These are phyloP conservation scores for Brachionus manjavacas DNA, from an alignment of 1,140 invertebrate genomes.

Conservation along the genomic window DNA sequence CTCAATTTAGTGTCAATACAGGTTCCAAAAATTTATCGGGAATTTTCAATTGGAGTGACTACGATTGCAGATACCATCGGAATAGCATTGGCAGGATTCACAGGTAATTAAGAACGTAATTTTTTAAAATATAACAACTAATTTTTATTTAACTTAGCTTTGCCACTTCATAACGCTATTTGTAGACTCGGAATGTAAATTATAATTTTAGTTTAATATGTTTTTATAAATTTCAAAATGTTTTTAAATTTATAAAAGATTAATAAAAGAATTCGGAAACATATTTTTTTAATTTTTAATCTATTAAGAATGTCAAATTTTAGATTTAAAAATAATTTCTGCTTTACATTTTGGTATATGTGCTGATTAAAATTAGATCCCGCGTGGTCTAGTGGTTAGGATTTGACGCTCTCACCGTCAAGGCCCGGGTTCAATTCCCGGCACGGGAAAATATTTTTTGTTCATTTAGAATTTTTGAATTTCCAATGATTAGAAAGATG, in stretches of 20 bases:
- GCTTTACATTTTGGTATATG: no score
- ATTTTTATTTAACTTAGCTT: conserved; percentile 54
- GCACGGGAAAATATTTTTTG: background rate
- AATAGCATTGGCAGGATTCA: conserved; percentile 65
- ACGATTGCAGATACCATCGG: conserved; percentile 70
- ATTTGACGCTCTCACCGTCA: background rate
- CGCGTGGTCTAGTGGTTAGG: conserved; percentile 7
- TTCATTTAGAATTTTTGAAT: no score
- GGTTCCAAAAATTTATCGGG: conserved; percentile 50
- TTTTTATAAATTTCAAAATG: background rate
- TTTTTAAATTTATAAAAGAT: background rate
- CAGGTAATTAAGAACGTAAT: background rate
- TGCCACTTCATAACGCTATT: conserved; percentile 70
- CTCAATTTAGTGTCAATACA: conserved; percentile 46
- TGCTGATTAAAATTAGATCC: background rate
- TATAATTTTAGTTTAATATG: background rate
- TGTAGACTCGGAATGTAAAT: conserved; percentile 56
- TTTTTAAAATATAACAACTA: background rate
- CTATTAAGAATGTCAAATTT: no score
- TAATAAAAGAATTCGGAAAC: no score
- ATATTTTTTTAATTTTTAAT: no score
- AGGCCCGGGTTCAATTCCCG: background rate
- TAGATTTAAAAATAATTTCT: no score
- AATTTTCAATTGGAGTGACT: conserved; percentile 65
- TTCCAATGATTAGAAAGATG: no score